A percentile compares a stretch with the other conserved stretches of the same genome.
phyloP scores from a whole-genome alignment of 2,113 vertebrate species.

The Alethe diademata region DNA sequence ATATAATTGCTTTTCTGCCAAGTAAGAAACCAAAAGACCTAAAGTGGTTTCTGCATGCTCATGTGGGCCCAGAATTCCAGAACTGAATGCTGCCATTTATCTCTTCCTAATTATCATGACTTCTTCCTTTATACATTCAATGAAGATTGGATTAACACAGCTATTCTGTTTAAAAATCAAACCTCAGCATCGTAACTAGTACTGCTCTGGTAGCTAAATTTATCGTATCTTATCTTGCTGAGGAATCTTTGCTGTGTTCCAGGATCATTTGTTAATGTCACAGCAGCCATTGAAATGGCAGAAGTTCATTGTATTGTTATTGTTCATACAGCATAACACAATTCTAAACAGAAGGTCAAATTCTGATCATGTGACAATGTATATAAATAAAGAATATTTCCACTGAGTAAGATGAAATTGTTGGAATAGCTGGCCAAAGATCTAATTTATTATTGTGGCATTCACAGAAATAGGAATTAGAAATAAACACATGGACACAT shows the following conservation, averaged over 20 bases:
- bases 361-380: constrained; percentile 38
- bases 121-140: constrained; percentile 44
- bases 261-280: constrained; percentile 40
- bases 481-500: not conserved
- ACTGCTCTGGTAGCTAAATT: constrained; percentile 40
- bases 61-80: not conserved
- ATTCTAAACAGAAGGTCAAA: constrained; percentile 46
- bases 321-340: not conserved
- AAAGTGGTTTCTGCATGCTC: not conserved
- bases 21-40: constrained; percentile 11
- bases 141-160: constrained; percentile 10
- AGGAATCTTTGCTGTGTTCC: constrained; percentile 52
- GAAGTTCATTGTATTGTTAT: constrained; percentile 51
- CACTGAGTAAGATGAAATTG: constrained; percentile 28
- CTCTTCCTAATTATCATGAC: constrained; percentile 43
- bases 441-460: constrained; percentile 8
- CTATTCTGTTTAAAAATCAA: constrained; percentile 62
- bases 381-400: constrained; percentile 55
- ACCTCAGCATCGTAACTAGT: not conserved
- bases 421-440: not conserved
- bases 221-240: constrained; percentile 43
- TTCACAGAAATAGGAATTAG: not conserved
- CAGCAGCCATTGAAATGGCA: not conserved
- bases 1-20: constrained; percentile 37
- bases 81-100: constrained; percentile 35